Evolutionary conservation across 2,797 vertebrate genomes (phyloP).

Genomic region (Poecilia wingei): DNA sequence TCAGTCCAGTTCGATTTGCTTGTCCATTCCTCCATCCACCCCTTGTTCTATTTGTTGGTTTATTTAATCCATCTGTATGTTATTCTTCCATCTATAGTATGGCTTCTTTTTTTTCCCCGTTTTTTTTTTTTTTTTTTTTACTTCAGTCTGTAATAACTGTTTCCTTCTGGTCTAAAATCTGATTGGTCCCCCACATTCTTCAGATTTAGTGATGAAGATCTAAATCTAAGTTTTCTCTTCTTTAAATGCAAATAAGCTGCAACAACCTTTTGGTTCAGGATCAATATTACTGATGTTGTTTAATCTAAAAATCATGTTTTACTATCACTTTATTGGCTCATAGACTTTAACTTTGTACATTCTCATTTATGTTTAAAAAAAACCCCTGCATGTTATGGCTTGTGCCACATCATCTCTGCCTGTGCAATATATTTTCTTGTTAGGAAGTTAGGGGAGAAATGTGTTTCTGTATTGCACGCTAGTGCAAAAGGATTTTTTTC

Average conservation of each 20-base stretch:
- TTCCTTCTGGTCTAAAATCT: neutral
- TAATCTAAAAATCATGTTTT: neutral
- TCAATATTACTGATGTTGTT: conserved; percentile 32
- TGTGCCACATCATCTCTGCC: neutral
- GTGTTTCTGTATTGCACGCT: neutral
- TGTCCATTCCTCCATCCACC: neutral
- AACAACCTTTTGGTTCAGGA: neutral
- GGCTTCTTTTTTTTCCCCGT: neutral
- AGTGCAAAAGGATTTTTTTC: neutral
- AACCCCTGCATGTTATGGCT: conserved; percentile 1
- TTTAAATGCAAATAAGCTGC: neutral
- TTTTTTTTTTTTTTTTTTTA: too few species aligned
- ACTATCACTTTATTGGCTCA: conserved; percentile 18
- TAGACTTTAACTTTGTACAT: neutral
- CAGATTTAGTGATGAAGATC: neutral
- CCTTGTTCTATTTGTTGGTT: neutral
- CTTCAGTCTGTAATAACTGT: neutral
- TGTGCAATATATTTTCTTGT: conserved; percentile 9
- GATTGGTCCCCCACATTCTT: neutral
- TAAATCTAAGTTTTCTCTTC: neutral
- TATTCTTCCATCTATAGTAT: neutral
- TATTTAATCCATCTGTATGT: neutral
- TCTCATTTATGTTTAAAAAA: conserved; percentile 21
- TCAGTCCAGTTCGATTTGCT: neutral
- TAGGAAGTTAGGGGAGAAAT: neutral